Percentiles rank a stretch among this genome's conserved stretches.
These are phyloP conservation scores for Cervus canadensis DNA, from an alignment of 2,113 vertebrate species.

Conservation along the genomic window DNA sequence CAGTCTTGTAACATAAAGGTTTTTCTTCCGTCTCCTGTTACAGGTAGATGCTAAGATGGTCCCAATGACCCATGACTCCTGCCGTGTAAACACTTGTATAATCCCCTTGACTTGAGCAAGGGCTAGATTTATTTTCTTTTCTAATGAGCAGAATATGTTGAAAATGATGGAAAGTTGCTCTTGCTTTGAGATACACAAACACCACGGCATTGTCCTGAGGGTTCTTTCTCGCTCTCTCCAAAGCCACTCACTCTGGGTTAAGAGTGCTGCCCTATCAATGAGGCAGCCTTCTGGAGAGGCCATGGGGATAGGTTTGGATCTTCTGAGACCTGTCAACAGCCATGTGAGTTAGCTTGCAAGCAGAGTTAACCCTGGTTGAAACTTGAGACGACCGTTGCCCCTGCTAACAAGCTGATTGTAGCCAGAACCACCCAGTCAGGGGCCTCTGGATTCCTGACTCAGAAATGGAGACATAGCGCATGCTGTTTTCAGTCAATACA, in stretches of 20 bases:
- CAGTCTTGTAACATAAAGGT: not conserved
- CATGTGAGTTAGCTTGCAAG: not conserved
- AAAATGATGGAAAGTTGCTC: not conserved
- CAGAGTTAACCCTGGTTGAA: not conserved
- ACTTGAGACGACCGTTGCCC: not conserved
- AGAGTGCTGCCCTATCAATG: not conserved
- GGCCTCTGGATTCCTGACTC: not conserved
- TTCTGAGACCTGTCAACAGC: not conserved
- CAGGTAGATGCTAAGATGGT: not conserved
- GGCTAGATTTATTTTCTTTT: not conserved
- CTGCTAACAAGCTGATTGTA: not conserved
- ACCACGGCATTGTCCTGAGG: not conserved
- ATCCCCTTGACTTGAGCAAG: not conserved
- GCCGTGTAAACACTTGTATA: fast-evolving
- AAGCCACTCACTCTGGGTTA: not conserved
- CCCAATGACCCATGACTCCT: fast-evolving
- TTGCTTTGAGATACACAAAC: not conserved
- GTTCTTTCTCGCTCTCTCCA: not conserved
- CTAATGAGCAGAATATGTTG: not conserved
- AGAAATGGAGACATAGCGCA: not conserved
- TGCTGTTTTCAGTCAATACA: not conserved
- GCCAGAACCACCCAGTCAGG: too few relatives aligned
- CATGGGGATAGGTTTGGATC: not conserved
- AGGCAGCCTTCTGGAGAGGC: not conserved
- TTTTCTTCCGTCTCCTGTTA: not conserved